Evolutionary conservation across 2,888 invertebrate genomes (phyloP), one percentile per base, ranked within the genome.

Genomic region (Abrostola tripartita): DNA sequence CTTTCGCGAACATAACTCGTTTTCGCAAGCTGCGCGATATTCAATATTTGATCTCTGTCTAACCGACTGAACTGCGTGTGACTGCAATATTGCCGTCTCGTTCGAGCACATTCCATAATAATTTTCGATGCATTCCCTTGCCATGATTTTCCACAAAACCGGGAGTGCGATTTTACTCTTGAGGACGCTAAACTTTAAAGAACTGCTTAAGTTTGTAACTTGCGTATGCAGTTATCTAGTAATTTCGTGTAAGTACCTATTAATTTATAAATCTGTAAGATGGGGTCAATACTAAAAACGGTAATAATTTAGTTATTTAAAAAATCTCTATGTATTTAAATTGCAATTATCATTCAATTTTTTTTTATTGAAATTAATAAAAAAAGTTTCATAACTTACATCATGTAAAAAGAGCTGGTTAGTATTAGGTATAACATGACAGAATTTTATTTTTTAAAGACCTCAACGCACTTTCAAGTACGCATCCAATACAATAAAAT

Each of bases 31-130:
- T 61, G 68, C 71, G 79, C 86, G 84, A 90, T 92, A 90, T 93
- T 93, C 93, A 93, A 94, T 94, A 92, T 93, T 94, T 94, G 94
- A 94, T 94, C 94, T 94, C 94, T 94, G 93, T 94, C 94, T 94
- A 92, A 93, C 94, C 88, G 90, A 88, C 91, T 90, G 91, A 89
- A 82, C 86, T 81, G 87, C 87, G 83, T 88, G 90, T 86, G 90
- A 90, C 90, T 93, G 93, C 93, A 93, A 88, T 92, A 89, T 87
- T 84, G 80, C 91, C 78, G 86, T 94, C 94, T 87, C 91, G 76
- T 88, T 94, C 92, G 70, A 79, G 81, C 92, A 91, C 93, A 93
- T 94, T 92, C 91, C 90, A 89, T 93, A 92, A 93, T 93, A 90
- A 94, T 94, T 93, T 94, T 93, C 92, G 92, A 92, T 93, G 94